Percentiles rank a stretch among this genome's conserved stretches.
phyloP scores from a whole-genome alignment of 30 jellyfish, hydroid and myxozoan genomes.

The Chrysaora quinquecirrha region DNA sequence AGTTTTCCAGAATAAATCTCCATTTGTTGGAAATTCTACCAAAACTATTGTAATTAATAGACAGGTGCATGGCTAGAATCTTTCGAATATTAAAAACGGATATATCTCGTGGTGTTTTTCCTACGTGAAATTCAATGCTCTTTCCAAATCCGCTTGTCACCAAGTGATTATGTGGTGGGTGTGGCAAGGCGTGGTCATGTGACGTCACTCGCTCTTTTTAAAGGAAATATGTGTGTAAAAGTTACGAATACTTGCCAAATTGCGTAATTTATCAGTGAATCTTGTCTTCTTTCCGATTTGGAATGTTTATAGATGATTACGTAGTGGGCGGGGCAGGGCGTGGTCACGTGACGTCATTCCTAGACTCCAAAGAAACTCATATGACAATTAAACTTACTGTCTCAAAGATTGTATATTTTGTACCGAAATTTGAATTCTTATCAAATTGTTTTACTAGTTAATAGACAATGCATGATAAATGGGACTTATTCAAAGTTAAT shows the following conservation, averaged over 20 bases:
- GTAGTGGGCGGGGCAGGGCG: not conserved
- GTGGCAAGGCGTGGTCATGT: not conserved
- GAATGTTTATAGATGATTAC: not conserved
- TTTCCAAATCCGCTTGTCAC: not conserved
- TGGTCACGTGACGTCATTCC: not conserved
- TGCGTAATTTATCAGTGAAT: not conserved
- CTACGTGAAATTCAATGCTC: not conserved
- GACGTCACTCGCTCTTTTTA: not conserved
- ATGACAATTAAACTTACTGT: not conserved
- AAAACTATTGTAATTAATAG: not conserved
- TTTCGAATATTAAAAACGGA: not conserved
- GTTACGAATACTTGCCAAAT: not conserved
- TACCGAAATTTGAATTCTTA: no score
- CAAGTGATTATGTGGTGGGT: not conserved
- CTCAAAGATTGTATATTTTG: not conserved
- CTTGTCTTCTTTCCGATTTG: not conserved
- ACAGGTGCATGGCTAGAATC: slow-evolving; percentile 1
- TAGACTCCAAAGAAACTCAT: not conserved
- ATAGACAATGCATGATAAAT: not conserved
- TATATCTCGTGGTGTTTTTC: not conserved
- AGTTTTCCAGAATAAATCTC: no score
- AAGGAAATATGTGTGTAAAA: not conserved
- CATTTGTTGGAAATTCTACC: no score
- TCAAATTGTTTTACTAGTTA: not conserved
- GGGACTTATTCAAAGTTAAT: no score